Conservation (phyloP, 2,113 vertebrate species). For the Acrocephalus arundinaceus region DNA sequence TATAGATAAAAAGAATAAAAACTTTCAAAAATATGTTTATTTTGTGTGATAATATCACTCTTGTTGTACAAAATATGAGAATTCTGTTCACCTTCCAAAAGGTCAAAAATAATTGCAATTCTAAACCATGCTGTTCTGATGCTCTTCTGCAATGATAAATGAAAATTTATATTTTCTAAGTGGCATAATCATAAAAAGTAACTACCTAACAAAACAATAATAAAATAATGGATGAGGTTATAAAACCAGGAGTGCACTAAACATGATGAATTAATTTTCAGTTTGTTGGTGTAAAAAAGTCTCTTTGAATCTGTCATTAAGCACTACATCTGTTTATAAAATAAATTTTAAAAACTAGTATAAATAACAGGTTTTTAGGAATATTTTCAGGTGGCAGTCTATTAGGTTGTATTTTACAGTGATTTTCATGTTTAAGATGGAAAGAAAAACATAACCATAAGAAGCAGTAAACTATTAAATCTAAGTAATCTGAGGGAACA, state of each 20-base stretch:
- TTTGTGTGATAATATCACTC: neutral
- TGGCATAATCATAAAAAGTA: slow-evolving; percentile 12
- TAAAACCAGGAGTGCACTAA: slow-evolving; percentile 18
- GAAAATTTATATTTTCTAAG: neutral
- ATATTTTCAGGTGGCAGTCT: neutral
- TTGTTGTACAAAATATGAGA: neutral
- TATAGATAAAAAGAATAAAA: neutral
- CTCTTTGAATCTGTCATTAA: neutral
- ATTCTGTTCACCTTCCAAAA: neutral
- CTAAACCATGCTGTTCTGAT: neutral
- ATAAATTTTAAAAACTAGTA: neutral
- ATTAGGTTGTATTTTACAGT: neutral
- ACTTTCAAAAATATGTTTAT: neutral
- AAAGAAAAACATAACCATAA: slow-evolving; percentile 3
- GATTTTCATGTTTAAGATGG: neutral
- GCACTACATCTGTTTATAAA: neutral
- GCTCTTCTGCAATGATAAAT: neutral
- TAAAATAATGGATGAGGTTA: slow-evolving; percentile 3
- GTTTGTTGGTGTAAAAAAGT: neutral
- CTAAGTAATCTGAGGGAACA: neutral
- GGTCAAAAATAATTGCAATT: neutral
- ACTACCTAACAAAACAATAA: neutral
- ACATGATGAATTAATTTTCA: neutral
- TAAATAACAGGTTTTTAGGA: neutral
- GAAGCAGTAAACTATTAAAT: neutral